These are phyloP conservation scores for Calameuta idolon DNA, from an alignment of 2,888 invertebrate genomes.

Conservation along the genomic window DNA sequence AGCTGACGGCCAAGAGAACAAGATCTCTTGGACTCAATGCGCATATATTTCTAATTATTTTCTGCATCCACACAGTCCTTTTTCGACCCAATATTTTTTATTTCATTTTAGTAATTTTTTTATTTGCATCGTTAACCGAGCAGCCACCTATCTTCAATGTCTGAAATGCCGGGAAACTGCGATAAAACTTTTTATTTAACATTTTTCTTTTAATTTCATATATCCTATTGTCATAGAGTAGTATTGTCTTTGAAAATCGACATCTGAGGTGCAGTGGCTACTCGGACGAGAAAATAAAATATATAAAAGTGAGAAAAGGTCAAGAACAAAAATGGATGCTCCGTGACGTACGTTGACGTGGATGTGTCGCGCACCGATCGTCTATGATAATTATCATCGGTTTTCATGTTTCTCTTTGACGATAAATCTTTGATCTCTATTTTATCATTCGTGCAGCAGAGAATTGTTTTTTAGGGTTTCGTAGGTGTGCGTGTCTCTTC, in stretches of 20 bases:
- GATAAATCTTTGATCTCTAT: not conserved
- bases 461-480: not conserved
- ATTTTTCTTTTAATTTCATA: not conserved
- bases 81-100: conserved; percentile 24
- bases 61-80: conserved; percentile 23
- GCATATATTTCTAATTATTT: conserved; percentile 31
- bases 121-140: conserved; percentile 22
- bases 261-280: not conserved
- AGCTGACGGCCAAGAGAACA: not conserved
- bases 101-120: conserved; percentile 20
- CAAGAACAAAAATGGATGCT: not conserved
- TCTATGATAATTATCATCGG: not conserved
- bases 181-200: conserved; percentile 3
- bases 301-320: not conserved
- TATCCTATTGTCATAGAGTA: not conserved
- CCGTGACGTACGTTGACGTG: not conserved
- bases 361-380: not conserved
- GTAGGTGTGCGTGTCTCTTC: not conserved
- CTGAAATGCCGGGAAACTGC: not conserved
- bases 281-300: not conserved
- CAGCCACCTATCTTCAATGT: conserved; percentile 24
- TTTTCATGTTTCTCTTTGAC: not conserved
- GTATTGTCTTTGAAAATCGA: not conserved
- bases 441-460: not conserved
- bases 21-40: not conserved